Evolutionary conservation across 2,888 invertebrate genomes (phyloP), one percentile per base, ranked within the genome.

Genomic region (Bellardia pandia): DNA sequence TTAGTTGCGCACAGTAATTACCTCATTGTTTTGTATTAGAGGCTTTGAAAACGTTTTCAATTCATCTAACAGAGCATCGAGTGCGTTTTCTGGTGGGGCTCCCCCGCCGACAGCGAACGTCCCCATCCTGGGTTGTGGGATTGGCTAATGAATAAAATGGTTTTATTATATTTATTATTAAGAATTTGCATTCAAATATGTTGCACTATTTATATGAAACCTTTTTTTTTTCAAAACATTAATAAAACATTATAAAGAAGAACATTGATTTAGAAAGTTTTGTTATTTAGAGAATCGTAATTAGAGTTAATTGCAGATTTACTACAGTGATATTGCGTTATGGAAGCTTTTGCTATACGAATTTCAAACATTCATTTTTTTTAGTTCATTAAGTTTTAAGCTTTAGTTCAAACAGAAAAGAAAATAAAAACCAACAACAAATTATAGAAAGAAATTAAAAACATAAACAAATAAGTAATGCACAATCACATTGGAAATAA

Each of bases 21-120:
- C 93, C 90, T 93, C 93, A 88, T 90, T 90, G 87, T 90, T 90
- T 89, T 90, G 92, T 89, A 91, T 91, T 89, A 93, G 94, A 74
- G 97, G 97, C 93, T 96, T 96, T 79, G 97, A 96, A 94, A 98
- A 98, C 48, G 98, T 98, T 94, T 98, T 97, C 89, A 98, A 95
- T 94, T 98, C 98, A 94, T 98, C 98, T 97, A 98, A 94, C 96
- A 98, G 94, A 96, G 97, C 97, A 96, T 98, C 98, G 97, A 98
- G 97, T 96, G 98, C 97, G 96, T 98, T 98, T 96, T 98, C 98
- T 95, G 97, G 94, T 92, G 93, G 93, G 93, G 93, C 89, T 94
- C 94, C 93, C 94, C 94, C 93, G 94, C 95, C 94, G 95, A 94
- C 91, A 94, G 94, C 89, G 94, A 94, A 93, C 94, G 94, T 89